Evolutionary conservation across 2,113 vertebrate species (phyloP).

Genomic region (Ia io): DNA sequence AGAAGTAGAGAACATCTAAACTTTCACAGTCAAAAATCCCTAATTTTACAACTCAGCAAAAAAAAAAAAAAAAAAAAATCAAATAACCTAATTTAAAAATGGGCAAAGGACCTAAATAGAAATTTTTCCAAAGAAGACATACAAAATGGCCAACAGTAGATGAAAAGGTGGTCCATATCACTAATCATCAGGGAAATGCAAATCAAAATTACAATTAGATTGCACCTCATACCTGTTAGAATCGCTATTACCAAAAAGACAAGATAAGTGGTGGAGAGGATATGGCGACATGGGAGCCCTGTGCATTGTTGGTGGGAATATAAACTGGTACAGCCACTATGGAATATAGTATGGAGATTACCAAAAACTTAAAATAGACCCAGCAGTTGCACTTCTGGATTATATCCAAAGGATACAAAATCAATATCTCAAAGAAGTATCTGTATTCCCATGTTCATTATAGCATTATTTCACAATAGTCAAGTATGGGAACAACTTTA

Average conservation of each 20-base stretch:
- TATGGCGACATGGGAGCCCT: background rate
- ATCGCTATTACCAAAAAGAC: background rate
- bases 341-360: background rate
- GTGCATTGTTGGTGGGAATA: background rate
- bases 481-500: background rate
- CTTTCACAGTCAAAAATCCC: slow-evolving; percentile 21
- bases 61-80: background rate
- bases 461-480: slow-evolving; percentile 6
- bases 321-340: background rate
- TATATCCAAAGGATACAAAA: background rate
- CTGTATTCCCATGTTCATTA: background rate
- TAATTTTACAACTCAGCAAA: background rate
- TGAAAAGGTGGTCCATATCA: background rate
- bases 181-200: background rate
- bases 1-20: background rate
- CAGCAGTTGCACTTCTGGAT: background rate
- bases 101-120: background rate
- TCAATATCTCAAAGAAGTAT: background rate
- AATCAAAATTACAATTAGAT: background rate
- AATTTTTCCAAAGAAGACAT: background rate
- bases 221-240: background rate
- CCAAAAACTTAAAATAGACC: background rate
- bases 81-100: background rate
- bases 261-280: background rate
- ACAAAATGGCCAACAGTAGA: background rate